These are phyloP conservation scores for Sebastes hubbsi DNA, from an alignment of 2,797 vertebrate species.

Conservation along the genomic window DNA sequence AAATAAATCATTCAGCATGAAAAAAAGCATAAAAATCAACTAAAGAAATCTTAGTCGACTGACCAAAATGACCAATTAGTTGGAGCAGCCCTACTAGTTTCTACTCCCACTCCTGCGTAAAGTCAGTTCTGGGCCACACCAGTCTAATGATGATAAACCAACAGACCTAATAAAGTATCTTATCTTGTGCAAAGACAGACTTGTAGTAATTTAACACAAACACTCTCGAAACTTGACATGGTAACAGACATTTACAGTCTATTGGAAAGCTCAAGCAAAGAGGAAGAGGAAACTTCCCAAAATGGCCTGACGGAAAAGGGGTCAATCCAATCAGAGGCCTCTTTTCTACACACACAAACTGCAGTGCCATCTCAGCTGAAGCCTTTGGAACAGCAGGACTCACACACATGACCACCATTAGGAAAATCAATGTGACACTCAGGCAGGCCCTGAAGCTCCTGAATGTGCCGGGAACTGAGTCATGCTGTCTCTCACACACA, in stretches of 20 bases:
- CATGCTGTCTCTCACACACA: constrained; percentile 31
- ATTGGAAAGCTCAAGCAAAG: not conserved
- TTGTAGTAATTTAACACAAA: constrained; percentile 7
- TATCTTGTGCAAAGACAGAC: not conserved
- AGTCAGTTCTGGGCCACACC: not conserved
- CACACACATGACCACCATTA: constrained; percentile 70
- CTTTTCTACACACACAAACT: not conserved
- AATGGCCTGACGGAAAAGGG: constrained; percentile 3
- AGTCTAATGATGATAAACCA: not conserved
- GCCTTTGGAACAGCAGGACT: constrained; percentile 35
- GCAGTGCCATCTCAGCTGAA: constrained; percentile 1
- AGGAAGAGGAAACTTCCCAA: not conserved
- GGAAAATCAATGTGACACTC: constrained; percentile 73
- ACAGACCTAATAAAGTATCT: not conserved
- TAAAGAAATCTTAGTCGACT: too few relatives aligned
- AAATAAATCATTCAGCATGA: too few relatives aligned
- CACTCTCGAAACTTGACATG: not conserved
- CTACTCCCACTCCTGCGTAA: not conserved
- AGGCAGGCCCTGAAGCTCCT: constrained; percentile 52
- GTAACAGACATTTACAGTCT: constrained; percentile 5
- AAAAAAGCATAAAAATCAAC: too few relatives aligned
- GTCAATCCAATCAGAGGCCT: not conserved
- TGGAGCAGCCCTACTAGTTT: not conserved
- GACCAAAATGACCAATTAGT: too few relatives aligned
- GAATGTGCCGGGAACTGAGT: constrained; percentile 55